phyloP scores from a whole-genome alignment of 2,797 vertebrate species.

The Pangasius larnaudii region DNA sequence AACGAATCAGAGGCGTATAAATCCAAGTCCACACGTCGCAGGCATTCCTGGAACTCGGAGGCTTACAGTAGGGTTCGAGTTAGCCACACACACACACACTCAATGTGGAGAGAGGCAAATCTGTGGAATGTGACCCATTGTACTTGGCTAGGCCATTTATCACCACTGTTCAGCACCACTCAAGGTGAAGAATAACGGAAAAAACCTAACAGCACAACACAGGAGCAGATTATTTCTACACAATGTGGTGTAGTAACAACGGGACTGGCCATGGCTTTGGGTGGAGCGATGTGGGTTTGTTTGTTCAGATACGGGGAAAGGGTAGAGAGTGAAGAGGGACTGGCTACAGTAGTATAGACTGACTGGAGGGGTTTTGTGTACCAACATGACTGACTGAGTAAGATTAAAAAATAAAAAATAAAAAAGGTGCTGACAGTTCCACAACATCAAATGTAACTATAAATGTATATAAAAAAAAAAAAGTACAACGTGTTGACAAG shows the following conservation, averaged over 20 bases:
- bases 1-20: constrained; percentile 37
- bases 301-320: background rate
- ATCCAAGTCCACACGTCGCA: constrained; percentile 46
- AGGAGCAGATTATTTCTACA: constrained; percentile 8
- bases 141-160: constrained; percentile 67
- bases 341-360: background rate
- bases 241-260: background rate
- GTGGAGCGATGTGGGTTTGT: background rate
- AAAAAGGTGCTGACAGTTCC: too few relatives aligned
- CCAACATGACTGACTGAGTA: background rate
- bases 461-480: background rate
- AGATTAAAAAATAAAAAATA: too few relatives aligned
- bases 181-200: background rate
- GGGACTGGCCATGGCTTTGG: background rate
- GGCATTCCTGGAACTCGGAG: constrained; percentile 47
- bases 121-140: constrained; percentile 69
- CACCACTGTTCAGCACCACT: constrained; percentile 47
- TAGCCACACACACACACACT: constrained; percentile 32
- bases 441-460: background rate
- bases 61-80: constrained; percentile 40
- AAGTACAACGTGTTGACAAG: background rate
- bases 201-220: background rate
- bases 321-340: background rate
- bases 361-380: background rate
- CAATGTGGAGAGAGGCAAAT: constrained; percentile 53